Base-by-base conservation (phyloP, 2,113 vertebrate genomes). In the Cynopterus brachyotis region DNA sequence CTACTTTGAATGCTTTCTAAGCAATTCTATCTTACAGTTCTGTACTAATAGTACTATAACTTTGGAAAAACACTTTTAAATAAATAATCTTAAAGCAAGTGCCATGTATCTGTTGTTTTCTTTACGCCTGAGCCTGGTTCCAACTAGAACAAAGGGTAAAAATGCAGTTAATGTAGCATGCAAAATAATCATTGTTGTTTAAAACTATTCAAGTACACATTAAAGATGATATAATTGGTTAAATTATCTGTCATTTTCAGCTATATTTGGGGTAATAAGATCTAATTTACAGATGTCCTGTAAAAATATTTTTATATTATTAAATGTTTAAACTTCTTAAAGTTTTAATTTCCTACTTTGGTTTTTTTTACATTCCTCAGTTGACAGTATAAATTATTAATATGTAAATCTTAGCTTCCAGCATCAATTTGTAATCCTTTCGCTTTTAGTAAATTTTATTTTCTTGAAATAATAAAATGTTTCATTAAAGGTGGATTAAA, bases 301-400 rank as follows among this genome's bases (percentile, higher is more conserved):
- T 75, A 64, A 76, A 62, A 37, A 83, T 2, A 11, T 47, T 89
- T 45, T 9, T 62, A 19, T 24, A 28, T 53, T 40, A 73, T 4
- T 90, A 8, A 83, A 13, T 55, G 22, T 79, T 90, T 73, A 80
- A 86, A 72, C 37, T 95, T 95, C 11, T 42, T 82, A 9, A 75
- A 11, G 47, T 62, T 89, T 50, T 90, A 60, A 26, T 80, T 94
- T 91, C 16, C 13, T 70, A 82, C 20, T 7, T 60, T 72, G 4
- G 32, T 80, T 94, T 79, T 95, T 93, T 93, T 81, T 32, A 24
- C 9, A 79, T 50, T 83, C 57, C 42, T 85, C 55, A 75, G n/a
- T 11, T 75, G 64, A 93, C 0, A 76, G 37, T 64, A 59, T 0
- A 53, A 30, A 89, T n/a, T 87, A 35, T 66, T 67, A 90, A 42